Evolutionary conservation across 2,113 vertebrate species (phyloP), one percentile per base, ranked within the genome.

Genomic region (Aleadryas rufinucha): DNA sequence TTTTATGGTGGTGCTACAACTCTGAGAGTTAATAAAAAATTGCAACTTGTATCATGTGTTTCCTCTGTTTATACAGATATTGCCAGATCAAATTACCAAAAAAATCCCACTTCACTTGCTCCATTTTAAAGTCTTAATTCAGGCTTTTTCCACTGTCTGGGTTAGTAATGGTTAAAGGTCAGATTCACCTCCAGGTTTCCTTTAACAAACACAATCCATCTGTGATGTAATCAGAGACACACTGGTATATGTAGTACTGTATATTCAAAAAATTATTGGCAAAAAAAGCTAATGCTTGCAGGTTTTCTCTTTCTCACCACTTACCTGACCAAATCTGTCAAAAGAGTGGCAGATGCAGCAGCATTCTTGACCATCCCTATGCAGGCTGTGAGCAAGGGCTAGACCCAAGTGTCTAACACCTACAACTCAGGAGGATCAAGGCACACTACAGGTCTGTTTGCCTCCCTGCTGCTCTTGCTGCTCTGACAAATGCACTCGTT

Each of bases 151-250:
- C 50, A 31, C 59, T 70, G 41, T n/a, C 12, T 30, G 30, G 30
- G 45, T 88, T 63, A 90, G 63, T 37, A 77, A 80, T 33, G 52
- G 74, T 44, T 81, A 35, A 89, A 95, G 76, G 68, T 86, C 78
- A 90, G 63, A 66, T 80, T 90, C 64, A 88, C 49, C 52, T 86
- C 20, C 71, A 88, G 52, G 39, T n/a, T 91, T 86, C 52, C 64
- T 56, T 30, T 49, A 64, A 45, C 79, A 91, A 90, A 63, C 53
- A 52, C 31, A 83, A 19, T 63, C 42, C 45, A 7, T n/a, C 50
- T 21, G 7, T 84, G 76, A 49, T 15, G 44, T 47, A 74, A 88
- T 37, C 30, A 0, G 16, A 88, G 54, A 64, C 22, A 50, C 2
- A 0, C 11, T 16, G 33, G 24, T 76, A 37, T 54, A 74, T 1